Evolutionary conservation across 2,888 invertebrate genomes (phyloP).

Genomic region (Drosophila neonasuta): DNA sequence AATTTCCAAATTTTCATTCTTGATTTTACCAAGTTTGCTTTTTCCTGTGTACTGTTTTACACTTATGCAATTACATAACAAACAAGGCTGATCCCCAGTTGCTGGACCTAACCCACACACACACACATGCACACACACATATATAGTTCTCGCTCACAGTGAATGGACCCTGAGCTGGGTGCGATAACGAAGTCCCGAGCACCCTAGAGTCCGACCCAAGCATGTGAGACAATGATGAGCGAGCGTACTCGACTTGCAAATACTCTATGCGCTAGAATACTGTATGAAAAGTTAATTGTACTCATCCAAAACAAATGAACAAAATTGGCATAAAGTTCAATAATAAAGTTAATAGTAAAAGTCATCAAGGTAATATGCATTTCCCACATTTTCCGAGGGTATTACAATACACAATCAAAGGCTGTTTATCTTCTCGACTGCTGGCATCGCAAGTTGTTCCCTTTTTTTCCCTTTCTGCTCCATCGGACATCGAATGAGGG

Average conservation of each 20-base stretch:
- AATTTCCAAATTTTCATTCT: too few relatives aligned
- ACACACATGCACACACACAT: too few relatives aligned
- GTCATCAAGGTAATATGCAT: background rate
- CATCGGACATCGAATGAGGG: conserved; percentile 52
- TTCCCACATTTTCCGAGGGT: background rate
- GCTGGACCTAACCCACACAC: background rate
- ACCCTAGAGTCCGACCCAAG: background rate
- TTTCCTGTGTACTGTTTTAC: conserved; percentile 15
- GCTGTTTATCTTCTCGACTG: conserved; percentile 72
- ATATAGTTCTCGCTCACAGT: too few relatives aligned
- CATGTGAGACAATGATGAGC: background rate
- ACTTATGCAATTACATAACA: conserved; percentile 25
- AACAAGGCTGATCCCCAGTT: conserved; percentile 9
- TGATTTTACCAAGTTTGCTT: too few relatives aligned
- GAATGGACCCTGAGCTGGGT: conserved; percentile 2
- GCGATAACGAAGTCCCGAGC: conserved; percentile 19
- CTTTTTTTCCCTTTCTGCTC: conserved; percentile 28
- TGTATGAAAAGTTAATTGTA: background rate
- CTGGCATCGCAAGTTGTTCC: conserved; percentile 24
- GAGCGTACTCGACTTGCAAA: background rate
- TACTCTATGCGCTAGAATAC: background rate
- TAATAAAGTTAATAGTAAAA: too few relatives aligned
- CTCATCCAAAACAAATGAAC: too few relatives aligned
- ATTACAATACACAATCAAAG: conserved; percentile 59
- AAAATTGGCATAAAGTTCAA: too few relatives aligned